phyloP scores from a whole-genome alignment of 2,113 vertebrate species.

The Neolamprologus falcicula region DNA sequence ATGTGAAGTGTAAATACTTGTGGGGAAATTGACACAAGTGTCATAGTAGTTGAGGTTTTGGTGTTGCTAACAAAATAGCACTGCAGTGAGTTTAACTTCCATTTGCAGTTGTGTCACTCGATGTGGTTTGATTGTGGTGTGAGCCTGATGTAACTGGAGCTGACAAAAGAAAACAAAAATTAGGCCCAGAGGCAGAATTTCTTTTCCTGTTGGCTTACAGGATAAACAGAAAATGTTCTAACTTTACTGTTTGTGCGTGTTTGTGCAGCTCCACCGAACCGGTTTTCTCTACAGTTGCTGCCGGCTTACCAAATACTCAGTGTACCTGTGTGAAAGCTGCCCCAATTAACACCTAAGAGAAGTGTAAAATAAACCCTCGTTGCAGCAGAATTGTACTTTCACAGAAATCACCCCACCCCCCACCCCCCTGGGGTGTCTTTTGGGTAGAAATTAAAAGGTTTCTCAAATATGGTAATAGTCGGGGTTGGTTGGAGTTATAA shows the following conservation, averaged over 20 bases:
- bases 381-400: background rate
- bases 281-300: background rate
- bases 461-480: conserved; percentile 14
- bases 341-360: background rate
- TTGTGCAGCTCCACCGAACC: background rate
- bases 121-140: background rate
- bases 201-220: background rate
- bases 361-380: background rate
- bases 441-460: conserved; percentile 30
- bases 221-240: background rate
- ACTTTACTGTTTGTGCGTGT: background rate
- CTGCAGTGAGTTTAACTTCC: background rate
- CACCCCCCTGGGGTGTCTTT: background rate
- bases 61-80: background rate
- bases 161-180: background rate
- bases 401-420: background rate
- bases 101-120: background rate
- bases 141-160: background rate
- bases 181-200: background rate
- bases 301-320: background rate
- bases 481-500: background rate
- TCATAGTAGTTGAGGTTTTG: background rate
- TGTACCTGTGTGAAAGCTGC: background rate
- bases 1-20: background rate
- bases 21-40: background rate